Evolutionary conservation across 92 coral and sea anemone species (phyloP).

Genomic region (Hydrozoanthus gracilis): DNA sequence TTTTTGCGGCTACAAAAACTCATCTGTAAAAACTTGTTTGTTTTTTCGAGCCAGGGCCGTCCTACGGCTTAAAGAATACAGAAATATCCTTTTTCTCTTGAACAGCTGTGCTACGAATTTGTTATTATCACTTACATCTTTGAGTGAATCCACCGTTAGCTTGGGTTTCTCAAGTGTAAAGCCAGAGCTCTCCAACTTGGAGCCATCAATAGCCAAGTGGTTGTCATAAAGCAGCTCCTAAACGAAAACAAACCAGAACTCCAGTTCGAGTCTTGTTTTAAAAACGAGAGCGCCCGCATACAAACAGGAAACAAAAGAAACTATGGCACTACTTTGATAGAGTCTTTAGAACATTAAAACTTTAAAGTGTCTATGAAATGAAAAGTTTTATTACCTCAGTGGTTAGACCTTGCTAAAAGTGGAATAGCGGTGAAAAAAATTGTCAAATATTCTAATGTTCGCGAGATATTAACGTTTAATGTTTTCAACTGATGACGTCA

Average conservation of each 20-base stretch:
- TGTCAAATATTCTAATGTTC: too few species aligned
- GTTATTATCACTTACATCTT: slow-evolving; percentile 61
- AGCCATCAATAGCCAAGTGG: slow-evolving; percentile 82
- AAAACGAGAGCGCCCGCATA: background rate
- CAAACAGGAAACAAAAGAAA: background rate
- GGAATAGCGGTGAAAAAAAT: too few species aligned
- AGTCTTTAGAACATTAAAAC: background rate
- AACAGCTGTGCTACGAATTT: background rate
- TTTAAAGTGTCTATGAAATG: too few species aligned
- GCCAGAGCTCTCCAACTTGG: slow-evolving; percentile 87
- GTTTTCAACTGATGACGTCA: too few species aligned
- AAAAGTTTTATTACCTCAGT: too few species aligned
- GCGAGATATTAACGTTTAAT: too few species aligned
- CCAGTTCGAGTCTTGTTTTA: background rate
- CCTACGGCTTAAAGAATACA: background rate
- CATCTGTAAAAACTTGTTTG: too few species aligned
- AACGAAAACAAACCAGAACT: background rate
- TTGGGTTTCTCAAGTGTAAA: slow-evolving; percentile 68
- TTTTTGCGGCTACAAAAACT: too few species aligned
- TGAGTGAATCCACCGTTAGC: slow-evolving; percentile 70
- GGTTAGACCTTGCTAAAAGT: too few species aligned
- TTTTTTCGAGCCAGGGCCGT: background rate
- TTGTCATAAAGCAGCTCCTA: slow-evolving; percentile 95
- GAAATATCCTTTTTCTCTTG: background rate
- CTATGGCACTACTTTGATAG: background rate